Evolutionary conservation across 1,140 invertebrate genomes (phyloP), one percentile per base, ranked within the genome.

Genomic region (Drosophila ambigua): DNA sequence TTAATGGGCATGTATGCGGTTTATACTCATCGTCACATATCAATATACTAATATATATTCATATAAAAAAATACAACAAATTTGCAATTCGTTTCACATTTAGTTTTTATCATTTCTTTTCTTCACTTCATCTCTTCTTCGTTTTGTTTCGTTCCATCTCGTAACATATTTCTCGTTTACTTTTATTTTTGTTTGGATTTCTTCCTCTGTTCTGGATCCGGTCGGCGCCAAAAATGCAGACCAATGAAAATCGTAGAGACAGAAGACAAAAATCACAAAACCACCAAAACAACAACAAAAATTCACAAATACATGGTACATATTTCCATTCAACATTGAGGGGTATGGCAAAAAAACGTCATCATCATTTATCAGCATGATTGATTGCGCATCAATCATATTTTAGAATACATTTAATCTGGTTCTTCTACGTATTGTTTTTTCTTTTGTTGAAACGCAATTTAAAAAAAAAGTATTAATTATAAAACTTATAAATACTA

Each of bases 401-500:
- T 71, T 77, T 68, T 20, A 69, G 73, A 84, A 76, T 68, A 79
- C 66, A 77, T 51, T 64, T 57, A 60, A 79, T 61, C 50, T 52
- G 69, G 23, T 26, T 49, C 43, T 41, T 48, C 35, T 67, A 57
- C 63, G 54, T 62, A 51, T 23, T 53, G 20, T 57, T 51, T 49
- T 51, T 53, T 28, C 31, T 23, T 31, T 44, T 79, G 81, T 73
- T 52, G 72, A 79, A 87, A 79, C 68, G 72, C 67, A 72, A 61
- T 65, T 75, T 85, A 87, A 65, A 87, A 49, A 35, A 69, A 20
- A 20, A 20, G 20, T 20, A 20, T 72, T 87, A 87, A 72, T 54
- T 88, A 79, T 88, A 88, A 88, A 88, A 88, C 83, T 88, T 88
- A 88, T 79, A 88, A 88, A 88, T 88, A 88, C 83, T 88, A 88